These are phyloP conservation scores for Netelia virgata DNA, from an alignment of 2,888 invertebrate genomes.

Conservation along the genomic window DNA sequence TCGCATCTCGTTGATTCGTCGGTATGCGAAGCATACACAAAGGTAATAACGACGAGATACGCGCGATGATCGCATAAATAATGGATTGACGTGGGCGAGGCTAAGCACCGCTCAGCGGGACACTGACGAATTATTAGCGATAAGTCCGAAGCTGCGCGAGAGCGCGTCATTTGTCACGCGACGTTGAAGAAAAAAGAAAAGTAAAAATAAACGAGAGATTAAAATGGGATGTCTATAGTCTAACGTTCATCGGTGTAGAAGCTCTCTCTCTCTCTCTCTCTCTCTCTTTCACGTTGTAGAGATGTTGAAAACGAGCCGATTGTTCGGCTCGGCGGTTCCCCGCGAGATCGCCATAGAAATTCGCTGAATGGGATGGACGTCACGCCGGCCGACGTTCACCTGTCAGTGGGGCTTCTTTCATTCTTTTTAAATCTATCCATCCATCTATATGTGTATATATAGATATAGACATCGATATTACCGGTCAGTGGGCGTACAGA, in stretches of 20 bases:
- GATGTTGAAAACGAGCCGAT: conserved; percentile 65
- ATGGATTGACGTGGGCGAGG: conserved; percentile 61
- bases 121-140: conserved; percentile 68
- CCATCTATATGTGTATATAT: neutral
- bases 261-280: neutral
- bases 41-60: neutral
- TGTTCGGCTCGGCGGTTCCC: conserved; percentile 55
- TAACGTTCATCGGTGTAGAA: conserved; percentile 48
- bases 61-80: conserved; percentile 51
- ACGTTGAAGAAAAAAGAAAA: conserved; percentile 5
- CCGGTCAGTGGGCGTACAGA: conserved; percentile 11
- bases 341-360: conserved; percentile 58
- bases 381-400: conserved; percentile 62
- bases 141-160: conserved; percentile 53
- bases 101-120: conserved; percentile 46
- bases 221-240: conserved; percentile 17
- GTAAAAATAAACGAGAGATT: conserved; percentile 18
- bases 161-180: conserved; percentile 66
- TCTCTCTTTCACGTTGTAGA: conserved; percentile 22
- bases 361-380: conserved; percentile 64
- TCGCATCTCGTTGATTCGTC: conserved; percentile 45
- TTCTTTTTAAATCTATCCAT: conserved; percentile 27
- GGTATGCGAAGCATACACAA: conserved; percentile 7
- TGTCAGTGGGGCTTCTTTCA: conserved; percentile 54
- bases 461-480: neutral